Conservation (phyloP, 2,113 vertebrate species). For the Anguilla rostrata region DNA sequence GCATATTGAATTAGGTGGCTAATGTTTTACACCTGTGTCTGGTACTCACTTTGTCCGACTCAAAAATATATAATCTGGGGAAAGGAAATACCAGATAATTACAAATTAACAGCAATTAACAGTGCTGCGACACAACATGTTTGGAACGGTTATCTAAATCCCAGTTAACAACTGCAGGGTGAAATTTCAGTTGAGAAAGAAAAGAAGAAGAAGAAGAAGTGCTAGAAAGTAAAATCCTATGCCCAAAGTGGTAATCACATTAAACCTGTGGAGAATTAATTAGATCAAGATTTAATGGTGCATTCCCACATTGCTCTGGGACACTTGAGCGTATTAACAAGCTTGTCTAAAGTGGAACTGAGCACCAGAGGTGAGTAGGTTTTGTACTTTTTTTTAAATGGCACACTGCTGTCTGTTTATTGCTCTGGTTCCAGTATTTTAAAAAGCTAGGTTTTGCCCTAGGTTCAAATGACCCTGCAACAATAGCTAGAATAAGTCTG, state of each 20-base stretch:
- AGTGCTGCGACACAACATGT: neutral
- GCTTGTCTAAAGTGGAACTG: neutral
- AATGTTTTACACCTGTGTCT: neutral
- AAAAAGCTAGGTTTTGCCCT: neutral
- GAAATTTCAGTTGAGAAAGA: neutral
- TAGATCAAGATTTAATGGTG: slow-evolving; percentile 37
- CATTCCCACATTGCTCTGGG: slow-evolving; percentile 24
- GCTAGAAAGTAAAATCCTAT: slow-evolving; percentile 51
- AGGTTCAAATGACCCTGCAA: neutral
- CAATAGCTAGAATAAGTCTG: neutral
- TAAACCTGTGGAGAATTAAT: slow-evolving; percentile 42
- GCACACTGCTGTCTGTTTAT: neutral
- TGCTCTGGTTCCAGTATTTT: neutral
- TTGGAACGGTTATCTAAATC: neutral
- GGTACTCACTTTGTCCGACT: neutral
- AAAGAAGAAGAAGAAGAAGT: slow-evolving; percentile 20
- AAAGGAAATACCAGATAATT: neutral
- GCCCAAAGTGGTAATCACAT: slow-evolving; percentile 51
- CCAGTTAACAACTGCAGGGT: neutral
- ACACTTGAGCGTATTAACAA: neutral
- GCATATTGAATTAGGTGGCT: neutral
- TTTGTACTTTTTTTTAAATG: neutral
- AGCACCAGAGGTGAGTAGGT: neutral
- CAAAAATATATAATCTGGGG: neutral
- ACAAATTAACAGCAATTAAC: slow-evolving; percentile 16